Percentiles rank a stretch among this genome's conserved stretches.
Evolutionary conservation across 2,888 invertebrate genomes (phyloP).

Genomic region (Drosophila siamana): DNA sequence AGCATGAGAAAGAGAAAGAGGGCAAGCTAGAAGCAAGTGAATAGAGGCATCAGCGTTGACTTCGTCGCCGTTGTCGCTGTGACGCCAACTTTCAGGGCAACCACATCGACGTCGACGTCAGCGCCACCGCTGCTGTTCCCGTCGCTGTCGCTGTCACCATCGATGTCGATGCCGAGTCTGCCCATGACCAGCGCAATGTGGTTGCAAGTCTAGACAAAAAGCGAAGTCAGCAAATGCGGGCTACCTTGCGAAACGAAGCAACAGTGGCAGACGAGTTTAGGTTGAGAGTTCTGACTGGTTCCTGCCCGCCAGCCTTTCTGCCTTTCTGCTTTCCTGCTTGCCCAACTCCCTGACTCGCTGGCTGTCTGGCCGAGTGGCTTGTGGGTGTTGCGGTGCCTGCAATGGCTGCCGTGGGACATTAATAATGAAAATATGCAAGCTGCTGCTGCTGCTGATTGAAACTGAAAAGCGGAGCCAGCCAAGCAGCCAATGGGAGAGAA

Average conservation of each 20-base stretch:
- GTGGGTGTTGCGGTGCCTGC: constrained; percentile 59
- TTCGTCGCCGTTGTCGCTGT: constrained; percentile 18
- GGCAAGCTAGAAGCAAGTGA: constrained; percentile 20
- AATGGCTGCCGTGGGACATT: constrained; percentile 72
- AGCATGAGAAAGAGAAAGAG: not conserved
- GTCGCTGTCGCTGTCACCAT: not conserved
- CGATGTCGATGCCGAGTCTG: constrained; percentile 45
- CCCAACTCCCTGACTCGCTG: not conserved
- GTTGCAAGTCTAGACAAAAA: constrained; percentile 80
- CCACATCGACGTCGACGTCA: constrained; percentile 28
- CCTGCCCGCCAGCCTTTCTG: not conserved
- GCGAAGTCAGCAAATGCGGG: constrained; percentile 80
- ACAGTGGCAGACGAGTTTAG: constrained; percentile 17
- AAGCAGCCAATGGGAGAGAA: not conserved
- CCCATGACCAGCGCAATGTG: constrained; percentile 79
- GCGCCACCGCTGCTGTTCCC: no score
- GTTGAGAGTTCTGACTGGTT: constrained; percentile 28
- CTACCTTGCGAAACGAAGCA: constrained; percentile 38
- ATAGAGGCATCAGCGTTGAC: constrained; percentile 23
- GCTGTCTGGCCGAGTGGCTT: constrained; percentile 22
- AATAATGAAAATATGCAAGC: constrained; percentile 80
- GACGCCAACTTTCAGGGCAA: constrained; percentile 48
- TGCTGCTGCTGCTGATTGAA: constrained; percentile 69
- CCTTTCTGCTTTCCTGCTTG: not conserved
- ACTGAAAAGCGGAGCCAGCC: constrained; percentile 61